Conservation (phyloP, 1,140 invertebrate species). For the Achroia grisella region DNA sequence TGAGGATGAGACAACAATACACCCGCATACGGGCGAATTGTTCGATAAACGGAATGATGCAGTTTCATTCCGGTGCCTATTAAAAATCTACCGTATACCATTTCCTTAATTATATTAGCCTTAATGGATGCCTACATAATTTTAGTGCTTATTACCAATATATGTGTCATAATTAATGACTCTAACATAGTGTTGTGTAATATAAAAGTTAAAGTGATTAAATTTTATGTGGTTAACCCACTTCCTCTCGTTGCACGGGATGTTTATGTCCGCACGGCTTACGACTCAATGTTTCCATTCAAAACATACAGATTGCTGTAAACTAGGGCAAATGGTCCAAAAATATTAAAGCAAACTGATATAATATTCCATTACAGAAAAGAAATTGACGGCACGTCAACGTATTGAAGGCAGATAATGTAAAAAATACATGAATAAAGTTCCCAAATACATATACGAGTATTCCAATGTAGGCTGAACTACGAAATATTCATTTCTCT, state of each 20-base stretch:
- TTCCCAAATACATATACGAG: too few relatives aligned
- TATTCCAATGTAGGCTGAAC: too few relatives aligned
- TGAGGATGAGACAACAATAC: slow-evolving; percentile 34
- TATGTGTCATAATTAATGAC: background rate
- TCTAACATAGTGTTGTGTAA: too few relatives aligned
- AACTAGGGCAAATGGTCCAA: slow-evolving; percentile 33
- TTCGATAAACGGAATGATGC: slow-evolving; percentile 20
- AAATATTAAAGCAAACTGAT: background rate
- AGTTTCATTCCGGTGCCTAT: slow-evolving; percentile 16
- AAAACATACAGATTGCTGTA: slow-evolving; percentile 29
- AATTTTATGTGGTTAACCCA: slow-evolving; percentile 55
- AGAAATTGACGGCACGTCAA: background rate
- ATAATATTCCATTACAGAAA: background rate
- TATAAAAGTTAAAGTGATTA: slow-evolving; percentile 20
- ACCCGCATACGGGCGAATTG: slow-evolving; percentile 37
- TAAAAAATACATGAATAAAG: too few relatives aligned
- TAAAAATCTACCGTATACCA: too few relatives aligned
- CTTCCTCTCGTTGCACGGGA: slow-evolving; percentile 38
- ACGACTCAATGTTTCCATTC: slow-evolving; percentile 38
- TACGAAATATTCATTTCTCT: too few relatives aligned
- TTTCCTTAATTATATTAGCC: too few relatives aligned
- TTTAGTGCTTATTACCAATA: background rate
- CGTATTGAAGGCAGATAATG: too few relatives aligned
- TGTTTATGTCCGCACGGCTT: slow-evolving; percentile 37
- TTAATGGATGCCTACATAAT: too few relatives aligned